Base-by-base conservation (phyloP, 2,113 vertebrate species). In the Nothoprocta perdicaria region DNA sequence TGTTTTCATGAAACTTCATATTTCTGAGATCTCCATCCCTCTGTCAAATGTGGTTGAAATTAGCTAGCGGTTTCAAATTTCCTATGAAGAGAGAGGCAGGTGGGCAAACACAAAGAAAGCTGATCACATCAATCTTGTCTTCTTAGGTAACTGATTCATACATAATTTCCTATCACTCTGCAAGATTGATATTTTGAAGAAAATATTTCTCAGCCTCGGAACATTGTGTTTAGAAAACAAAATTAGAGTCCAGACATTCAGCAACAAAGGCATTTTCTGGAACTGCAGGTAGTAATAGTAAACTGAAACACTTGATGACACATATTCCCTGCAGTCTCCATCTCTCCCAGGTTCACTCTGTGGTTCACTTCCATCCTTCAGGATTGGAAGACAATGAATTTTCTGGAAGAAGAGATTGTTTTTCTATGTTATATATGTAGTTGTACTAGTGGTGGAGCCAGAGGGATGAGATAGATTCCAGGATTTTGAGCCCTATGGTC, bases 1-100 rank as follows among this genome's bases (percentile, higher is more conserved):
- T 91, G 60, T 89, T 94, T 91, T 80, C 67, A 31, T 85, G 62
- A 71, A 90, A 46, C 52, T 67, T 82, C 31, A 5, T 67, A 0
- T 74, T 50, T 69, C 38, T 66, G 45, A 13, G 78, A 29, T 74
- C 27, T 74, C 33, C 7, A 53, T 9, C n/a, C 3, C 7, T n/a
- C 10, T 67, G 6, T 88, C 63, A 74, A 29, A 80, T 69, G 26
- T 50, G 22, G 22, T 45, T 77, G 63, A 58, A 89, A 80, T 74
- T 19, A 73, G 13, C 58, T 53, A 26, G 50, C 88, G 76, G 16
- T 65, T 73, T 89, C 4, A 6, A 83, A 85, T 69, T 83, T 87
- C 68, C 74, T 74, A 63, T 8, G 13, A 57, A 63, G 33, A 60
- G 35, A 81, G 60, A 52, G 15, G 33, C 33, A 73, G 6, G 27